Evolutionary conservation across 2,888 invertebrate species (phyloP).

Genomic region (Platerodrilus igneus): DNA sequence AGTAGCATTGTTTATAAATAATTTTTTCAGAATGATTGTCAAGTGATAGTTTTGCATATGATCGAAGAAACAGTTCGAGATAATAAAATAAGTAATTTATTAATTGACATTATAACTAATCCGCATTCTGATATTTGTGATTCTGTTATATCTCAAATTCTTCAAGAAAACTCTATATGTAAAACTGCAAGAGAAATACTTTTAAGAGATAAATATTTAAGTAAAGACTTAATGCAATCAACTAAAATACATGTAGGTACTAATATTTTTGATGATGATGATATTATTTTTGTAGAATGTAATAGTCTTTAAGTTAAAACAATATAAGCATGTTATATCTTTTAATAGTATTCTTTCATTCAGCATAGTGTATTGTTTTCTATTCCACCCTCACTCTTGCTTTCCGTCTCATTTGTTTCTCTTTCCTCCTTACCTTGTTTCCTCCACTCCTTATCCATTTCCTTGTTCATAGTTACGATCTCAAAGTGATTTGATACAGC

Average conservation of each 20-base stretch:
- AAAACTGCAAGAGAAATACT: constrained; percentile 4
- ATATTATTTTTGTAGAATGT: neutral
- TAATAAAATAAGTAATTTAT: neutral
- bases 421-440: too few relatives aligned
- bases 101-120: neutral
- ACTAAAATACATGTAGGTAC: neutral
- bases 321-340: too few relatives aligned
- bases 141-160: constrained; percentile 3
- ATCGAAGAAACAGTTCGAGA: constrained; percentile 1
- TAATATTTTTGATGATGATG: neutral
- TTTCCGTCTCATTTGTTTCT: too few relatives aligned
- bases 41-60: constrained; percentile 4
- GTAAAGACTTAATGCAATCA: neutral
- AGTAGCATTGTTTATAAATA: neutral
- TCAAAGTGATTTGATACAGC: too few relatives aligned
- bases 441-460: too few relatives aligned
- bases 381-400: too few relatives aligned
- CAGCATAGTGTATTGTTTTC: too few relatives aligned
- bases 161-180: constrained; percentile 1
- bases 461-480: too few relatives aligned
- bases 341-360: too few relatives aligned
- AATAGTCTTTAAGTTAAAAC: too few relatives aligned
- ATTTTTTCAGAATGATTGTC: constrained; percentile 9
- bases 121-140: neutral
- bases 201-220: neutral